phyloP scores from a whole-genome alignment of 2,888 invertebrate genomes.

The Gisinianus flammeolus region DNA sequence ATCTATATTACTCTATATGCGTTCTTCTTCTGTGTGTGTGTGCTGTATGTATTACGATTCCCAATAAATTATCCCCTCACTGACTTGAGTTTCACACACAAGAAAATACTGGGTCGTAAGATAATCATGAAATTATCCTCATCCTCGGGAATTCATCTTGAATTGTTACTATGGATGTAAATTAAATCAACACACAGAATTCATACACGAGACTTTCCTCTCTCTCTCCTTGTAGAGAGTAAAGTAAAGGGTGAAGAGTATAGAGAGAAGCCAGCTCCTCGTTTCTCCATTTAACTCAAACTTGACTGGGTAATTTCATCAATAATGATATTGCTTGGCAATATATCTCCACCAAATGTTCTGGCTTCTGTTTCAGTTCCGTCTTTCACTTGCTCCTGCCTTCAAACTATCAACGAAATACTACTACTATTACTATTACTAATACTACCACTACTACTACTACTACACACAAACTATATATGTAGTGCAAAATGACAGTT shows the following conservation, averaged over 20 bases:
- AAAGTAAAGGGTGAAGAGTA: background rate
- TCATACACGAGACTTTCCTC: background rate
- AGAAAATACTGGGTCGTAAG: slow-evolving; percentile 25
- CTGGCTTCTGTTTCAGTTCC: slow-evolving; percentile 28
- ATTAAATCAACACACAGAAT: slow-evolving; percentile 22
- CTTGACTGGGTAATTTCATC: slow-evolving; percentile 31
- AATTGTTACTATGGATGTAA: slow-evolving; percentile 19
- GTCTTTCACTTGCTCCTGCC: background rate
- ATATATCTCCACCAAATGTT: slow-evolving; percentile 22
- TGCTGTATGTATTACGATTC: slow-evolving; percentile 4
- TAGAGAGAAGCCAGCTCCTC: background rate
- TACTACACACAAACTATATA: no score
- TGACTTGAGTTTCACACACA: slow-evolving; percentile 7
- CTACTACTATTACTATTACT: no score
- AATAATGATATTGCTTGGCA: slow-evolving; percentile 26
- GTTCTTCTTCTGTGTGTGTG: background rate
- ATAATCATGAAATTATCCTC: slow-evolving; percentile 33
- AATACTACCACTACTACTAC: no score
- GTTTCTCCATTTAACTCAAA: slow-evolving; percentile 27
- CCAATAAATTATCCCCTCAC: slow-evolving; percentile 23
- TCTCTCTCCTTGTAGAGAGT: background rate
- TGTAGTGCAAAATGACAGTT: no score
- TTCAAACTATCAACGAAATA: no score
- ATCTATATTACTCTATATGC: background rate
- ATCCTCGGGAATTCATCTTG: slow-evolving; percentile 31